Evolutionary conservation across 2,113 vertebrate species (phyloP).

Genomic region (Saccopteryx bilineata): DNA sequence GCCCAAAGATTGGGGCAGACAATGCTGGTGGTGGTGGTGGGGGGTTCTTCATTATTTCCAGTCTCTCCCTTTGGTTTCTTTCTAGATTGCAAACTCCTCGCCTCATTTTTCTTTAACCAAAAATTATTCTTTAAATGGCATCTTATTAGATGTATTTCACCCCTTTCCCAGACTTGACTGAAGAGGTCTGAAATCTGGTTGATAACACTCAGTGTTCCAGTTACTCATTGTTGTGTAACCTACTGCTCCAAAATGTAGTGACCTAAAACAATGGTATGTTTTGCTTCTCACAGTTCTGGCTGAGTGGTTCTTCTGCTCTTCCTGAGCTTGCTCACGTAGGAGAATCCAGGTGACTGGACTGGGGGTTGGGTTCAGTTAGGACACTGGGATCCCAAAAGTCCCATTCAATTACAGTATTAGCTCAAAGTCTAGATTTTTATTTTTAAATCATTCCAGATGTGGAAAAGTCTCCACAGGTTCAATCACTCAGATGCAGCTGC

Average conservation of each 20-base stretch:
- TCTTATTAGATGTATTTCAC: not conserved
- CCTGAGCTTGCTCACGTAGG: not conserved
- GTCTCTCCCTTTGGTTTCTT: not conserved
- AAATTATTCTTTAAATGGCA: not conserved
- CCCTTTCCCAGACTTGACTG: not conserved
- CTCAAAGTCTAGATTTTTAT: not conserved
- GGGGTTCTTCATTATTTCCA: not conserved
- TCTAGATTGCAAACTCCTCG: not conserved
- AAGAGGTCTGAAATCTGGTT: not conserved
- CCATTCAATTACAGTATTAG: not conserved
- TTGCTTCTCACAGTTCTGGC: not conserved
- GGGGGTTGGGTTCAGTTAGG: not conserved
- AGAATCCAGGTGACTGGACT: not conserved
- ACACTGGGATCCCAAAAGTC: not conserved
- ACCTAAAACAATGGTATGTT: not conserved
- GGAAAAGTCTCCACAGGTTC: not conserved
- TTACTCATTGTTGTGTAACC: not conserved
- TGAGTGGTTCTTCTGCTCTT: not conserved
- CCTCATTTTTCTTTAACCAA: not conserved
- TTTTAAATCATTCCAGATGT: not conserved
- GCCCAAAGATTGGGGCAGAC: not conserved
- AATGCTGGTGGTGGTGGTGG: fast-evolving
- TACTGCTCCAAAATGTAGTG: not conserved
- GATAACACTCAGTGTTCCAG: not conserved
- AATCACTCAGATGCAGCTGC: not conserved